A percentile compares a stretch with the other conserved stretches of the same genome.
phyloP scores from a whole-genome alignment of 2,113 vertebrate species.

The Python bivittatus region DNA sequence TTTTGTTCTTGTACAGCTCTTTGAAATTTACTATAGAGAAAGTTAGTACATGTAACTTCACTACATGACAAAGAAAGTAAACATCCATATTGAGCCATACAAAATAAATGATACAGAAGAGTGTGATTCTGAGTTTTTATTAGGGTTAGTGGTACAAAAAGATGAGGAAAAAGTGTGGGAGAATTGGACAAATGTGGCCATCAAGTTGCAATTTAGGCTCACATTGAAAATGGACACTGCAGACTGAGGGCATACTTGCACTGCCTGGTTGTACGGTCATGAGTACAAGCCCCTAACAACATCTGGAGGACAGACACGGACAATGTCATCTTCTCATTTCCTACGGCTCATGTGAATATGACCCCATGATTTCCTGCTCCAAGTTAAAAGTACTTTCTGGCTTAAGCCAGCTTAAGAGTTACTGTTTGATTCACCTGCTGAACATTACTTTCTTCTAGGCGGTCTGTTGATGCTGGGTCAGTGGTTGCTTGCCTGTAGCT shows the following conservation, averaged over 20 bases:
- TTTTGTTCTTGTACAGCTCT: background rate
- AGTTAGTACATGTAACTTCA: no score
- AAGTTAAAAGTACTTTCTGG: background rate
- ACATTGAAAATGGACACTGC: background rate
- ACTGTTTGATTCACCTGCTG: background rate
- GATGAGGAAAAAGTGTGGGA: background rate
- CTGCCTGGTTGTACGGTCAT: background rate
- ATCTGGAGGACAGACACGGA: background rate
- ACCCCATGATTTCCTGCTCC: background rate
- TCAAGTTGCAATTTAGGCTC: background rate
- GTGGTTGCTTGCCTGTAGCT: no score
- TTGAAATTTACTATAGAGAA: background rate
- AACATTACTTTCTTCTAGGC: background rate
- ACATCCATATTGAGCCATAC: background rate
- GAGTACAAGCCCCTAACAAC: background rate
- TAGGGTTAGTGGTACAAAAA: background rate
- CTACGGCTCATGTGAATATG: background rate
- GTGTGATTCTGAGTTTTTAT: background rate
- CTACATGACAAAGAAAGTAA: background rate
- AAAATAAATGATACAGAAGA: background rate
- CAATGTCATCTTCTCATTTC: background rate
- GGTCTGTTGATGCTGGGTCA: background rate
- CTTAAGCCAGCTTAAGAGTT: background rate
- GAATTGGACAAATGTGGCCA: background rate
- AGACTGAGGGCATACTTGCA: background rate